A percentile compares a stretch with the other conserved stretches of the same genome.
Evolutionary conservation across 37 sponge, comb jelly and placozoan species (phyloP).

Genomic region (Ephydatia muelleri): DNA sequence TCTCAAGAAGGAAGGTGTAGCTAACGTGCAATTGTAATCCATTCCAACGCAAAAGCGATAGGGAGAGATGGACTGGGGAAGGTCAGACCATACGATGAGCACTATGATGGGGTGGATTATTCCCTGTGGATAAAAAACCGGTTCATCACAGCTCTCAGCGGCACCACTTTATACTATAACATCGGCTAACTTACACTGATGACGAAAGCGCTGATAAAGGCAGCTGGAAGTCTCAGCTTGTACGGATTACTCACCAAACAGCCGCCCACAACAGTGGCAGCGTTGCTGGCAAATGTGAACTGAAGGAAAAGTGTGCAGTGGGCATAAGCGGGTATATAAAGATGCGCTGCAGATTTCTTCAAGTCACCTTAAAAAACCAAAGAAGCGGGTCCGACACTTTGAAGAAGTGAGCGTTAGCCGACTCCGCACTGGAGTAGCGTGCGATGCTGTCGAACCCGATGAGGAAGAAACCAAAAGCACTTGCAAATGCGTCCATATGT

Average conservation of each 20-base stretch:
- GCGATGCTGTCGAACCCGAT: slow-evolving; percentile 77
- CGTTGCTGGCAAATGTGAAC: slow-evolving; percentile 95
- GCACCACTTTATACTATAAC: background rate
- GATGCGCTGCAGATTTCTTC: too few relatives aligned
- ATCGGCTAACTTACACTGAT: slow-evolving; percentile 75
- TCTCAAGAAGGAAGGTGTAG: background rate
- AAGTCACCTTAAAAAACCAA: slow-evolving; percentile 79
- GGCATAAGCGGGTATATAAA: background rate
- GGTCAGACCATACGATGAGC: slow-evolving; percentile 71
- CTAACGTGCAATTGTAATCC: background rate
- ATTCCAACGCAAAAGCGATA: slow-evolving; percentile 70
- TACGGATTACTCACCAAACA: slow-evolving; percentile 72
- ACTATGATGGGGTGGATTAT: slow-evolving; percentile 75
- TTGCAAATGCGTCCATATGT: slow-evolving; percentile 90
- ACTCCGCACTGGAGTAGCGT: slow-evolving; percentile 30
- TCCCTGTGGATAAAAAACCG: slow-evolving; percentile 41
- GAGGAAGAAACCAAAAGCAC: slow-evolving; percentile 91
- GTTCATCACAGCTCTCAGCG: background rate
- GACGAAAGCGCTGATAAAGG: slow-evolving; percentile 84
- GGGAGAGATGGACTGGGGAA: slow-evolving; percentile 57
- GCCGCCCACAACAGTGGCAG: slow-evolving; percentile 91
- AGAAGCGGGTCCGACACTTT: slow-evolving; percentile 55
- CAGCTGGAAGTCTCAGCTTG: slow-evolving; percentile 78
- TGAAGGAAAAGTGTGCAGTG: slow-evolving; percentile 6
- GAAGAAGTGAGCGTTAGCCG: slow-evolving; percentile 28